Base-by-base conservation (phyloP, 2,888 invertebrate genomes). In the Gastrophysa polygoni region DNA sequence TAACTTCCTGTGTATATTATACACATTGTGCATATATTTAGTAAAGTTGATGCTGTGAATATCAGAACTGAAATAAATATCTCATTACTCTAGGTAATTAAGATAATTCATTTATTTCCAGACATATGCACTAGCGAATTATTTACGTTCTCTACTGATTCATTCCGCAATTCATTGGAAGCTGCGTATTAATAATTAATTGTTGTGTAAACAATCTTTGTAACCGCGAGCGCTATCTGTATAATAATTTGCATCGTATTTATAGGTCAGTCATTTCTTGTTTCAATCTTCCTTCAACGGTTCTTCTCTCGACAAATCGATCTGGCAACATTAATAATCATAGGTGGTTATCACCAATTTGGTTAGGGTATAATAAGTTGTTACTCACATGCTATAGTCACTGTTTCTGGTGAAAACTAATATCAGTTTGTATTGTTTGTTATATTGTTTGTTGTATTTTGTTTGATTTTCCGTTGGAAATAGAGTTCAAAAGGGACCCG, bases 71-170 rank as follows among this genome's bases (percentile, higher is more conserved):
- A 32, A 32, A 32, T n/a, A 32, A 6, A 32, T 32, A 8, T 32
- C 29, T 32, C 29, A 52, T 38, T 20, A 20, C 52, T 8, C 21
- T 38, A 32, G 10, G 11, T 34, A 52, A 52, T 52, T 52, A 14
- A 34, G 38, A 38, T 52, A 52, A n/a, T 38, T 52, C 52, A 52
- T 52, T 52, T 38, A 21, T 20, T 52, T 38, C 21, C 20, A 38
- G 38, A 52, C 18, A 38, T 14, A 24, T 21, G 38, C 44, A 18
- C 29, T 38, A 38, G 21, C 34, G 20, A 52, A 52, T 38, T 52
- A 7, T 14, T 52, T 52, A 21, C 34, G 34, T 34, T 52, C 38
- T 34, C 18, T 38, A 52, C 52, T 38, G 52, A 52, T 52, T 52
- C 38, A 52, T 52, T 21, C 8, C 38, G 52, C 21, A 52, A 52